Evolutionary conservation across 2,888 invertebrate genomes (phyloP).

Genomic region (Rhagonycha fulva): DNA sequence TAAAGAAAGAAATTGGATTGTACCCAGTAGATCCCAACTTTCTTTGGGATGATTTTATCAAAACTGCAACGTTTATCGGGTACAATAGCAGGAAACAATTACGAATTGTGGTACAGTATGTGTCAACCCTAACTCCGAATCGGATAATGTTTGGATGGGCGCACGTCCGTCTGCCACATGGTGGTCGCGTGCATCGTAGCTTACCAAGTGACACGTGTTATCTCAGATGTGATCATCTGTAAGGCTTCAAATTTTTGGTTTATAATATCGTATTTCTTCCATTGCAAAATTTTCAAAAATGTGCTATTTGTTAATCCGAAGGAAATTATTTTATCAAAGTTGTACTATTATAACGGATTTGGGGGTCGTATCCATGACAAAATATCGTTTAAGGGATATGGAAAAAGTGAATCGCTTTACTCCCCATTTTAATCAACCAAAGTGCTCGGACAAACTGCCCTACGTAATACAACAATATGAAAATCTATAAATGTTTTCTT

Average conservation of each 20-base stretch:
- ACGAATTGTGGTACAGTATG: constrained; percentile 12
- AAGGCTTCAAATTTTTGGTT: constrained; percentile 15
- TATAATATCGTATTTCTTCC: constrained; percentile 16
- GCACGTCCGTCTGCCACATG: constrained; percentile 47
- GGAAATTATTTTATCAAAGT: not conserved
- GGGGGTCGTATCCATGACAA: constrained; percentile 10
- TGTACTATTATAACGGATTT: not conserved
- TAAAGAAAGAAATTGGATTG: not conserved
- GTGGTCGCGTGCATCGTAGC: constrained; percentile 52
- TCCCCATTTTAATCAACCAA: constrained; percentile 28
- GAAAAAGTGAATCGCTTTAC: constrained; percentile 9
- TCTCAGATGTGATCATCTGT: constrained; percentile 43
- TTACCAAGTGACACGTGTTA: constrained; percentile 49
- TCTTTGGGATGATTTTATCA: not conserved
- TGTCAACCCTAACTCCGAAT: constrained; percentile 28
- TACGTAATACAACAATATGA: constrained; percentile 6
- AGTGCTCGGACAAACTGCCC: constrained; percentile 31
- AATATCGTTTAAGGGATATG: constrained; percentile 22
- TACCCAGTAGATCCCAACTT: not conserved
- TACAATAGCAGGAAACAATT: constrained; percentile 1
- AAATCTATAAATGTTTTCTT: constrained; percentile 3
- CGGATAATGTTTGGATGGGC: constrained; percentile 31
- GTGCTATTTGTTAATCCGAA: not conserved
- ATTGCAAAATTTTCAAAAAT: not conserved
- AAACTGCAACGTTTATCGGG: not conserved